These are phyloP conservation scores for Xylocampa areola DNA, from an alignment of 2,888 invertebrate genomes.

Conservation along the genomic window DNA sequence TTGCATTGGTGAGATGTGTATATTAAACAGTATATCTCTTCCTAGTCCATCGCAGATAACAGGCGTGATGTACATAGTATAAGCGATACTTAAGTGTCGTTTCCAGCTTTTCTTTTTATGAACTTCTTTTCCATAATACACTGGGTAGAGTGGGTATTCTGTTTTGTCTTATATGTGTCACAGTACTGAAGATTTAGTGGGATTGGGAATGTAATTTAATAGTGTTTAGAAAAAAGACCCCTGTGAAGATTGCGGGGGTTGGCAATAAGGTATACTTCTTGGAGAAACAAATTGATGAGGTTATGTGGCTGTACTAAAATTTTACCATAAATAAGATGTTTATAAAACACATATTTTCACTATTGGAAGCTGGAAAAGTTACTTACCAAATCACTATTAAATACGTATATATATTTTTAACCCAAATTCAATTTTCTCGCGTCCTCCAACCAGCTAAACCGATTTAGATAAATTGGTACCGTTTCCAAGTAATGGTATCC, in stretches of 20 bases:
- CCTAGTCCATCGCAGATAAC: too few species aligned
- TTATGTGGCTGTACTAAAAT: not conserved
- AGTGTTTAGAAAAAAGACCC: slow-evolving; percentile 29
- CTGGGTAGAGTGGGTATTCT: slow-evolving; percentile 17
- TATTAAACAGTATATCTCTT: too few species aligned
- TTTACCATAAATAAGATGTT: not conserved
- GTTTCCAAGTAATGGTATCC: slow-evolving; percentile 16
- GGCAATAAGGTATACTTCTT: slow-evolving; percentile 8
- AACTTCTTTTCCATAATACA: too few species aligned
- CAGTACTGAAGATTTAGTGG: slow-evolving; percentile 21
- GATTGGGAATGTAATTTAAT: slow-evolving; percentile 42
- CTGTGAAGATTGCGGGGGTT: slow-evolving; percentile 22
- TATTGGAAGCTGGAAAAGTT: too few species aligned
- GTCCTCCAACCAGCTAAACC: slow-evolving; percentile 8
- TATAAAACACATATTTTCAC: not conserved
- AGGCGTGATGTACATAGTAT: too few species aligned
- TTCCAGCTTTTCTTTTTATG: too few species aligned
- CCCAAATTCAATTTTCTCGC: not conserved
- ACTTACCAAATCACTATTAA: too few species aligned
- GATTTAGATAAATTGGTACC: slow-evolving; percentile 35
- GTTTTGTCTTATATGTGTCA: not conserved
- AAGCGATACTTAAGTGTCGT: too few species aligned
- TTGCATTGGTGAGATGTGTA: too few species aligned
- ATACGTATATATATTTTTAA: not conserved
- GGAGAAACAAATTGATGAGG: not conserved